Percentiles rank a stretch among this genome's conserved stretches.
Conservation (phyloP, 2,113 vertebrate genomes). For the Oncorhynchus gorbuscha region DNA sequence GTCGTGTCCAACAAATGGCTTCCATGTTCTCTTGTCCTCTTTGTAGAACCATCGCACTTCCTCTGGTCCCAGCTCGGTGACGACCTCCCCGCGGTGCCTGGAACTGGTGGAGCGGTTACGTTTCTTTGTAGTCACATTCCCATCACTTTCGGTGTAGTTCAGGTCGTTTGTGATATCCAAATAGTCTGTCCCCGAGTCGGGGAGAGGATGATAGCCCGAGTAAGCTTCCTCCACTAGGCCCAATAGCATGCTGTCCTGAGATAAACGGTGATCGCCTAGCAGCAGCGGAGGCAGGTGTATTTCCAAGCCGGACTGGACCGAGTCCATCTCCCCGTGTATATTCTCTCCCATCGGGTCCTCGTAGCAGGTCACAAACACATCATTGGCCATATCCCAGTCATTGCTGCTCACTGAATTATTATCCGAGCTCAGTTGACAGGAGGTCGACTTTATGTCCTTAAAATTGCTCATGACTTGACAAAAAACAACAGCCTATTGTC, state of each 20-base stretch:
- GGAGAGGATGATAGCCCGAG: slow-evolving; percentile 28
- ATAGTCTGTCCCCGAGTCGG: slow-evolving; percentile 44
- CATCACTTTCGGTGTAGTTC: slow-evolving; percentile 69
- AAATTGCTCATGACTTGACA: slow-evolving; percentile 45
- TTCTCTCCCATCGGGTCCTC: slow-evolving; percentile 58
- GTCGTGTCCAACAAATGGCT: slow-evolving; percentile 92
- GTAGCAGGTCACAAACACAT: slow-evolving; percentile 69
- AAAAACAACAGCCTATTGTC: neutral
- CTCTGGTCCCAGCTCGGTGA: slow-evolving; percentile 91
- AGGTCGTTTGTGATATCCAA: slow-evolving; percentile 51
- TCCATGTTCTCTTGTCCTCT: slow-evolving; percentile 92
- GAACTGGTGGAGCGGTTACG: slow-evolving; percentile 76
- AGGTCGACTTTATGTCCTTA: slow-evolving; percentile 31
- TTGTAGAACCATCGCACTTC: slow-evolving; percentile 96
- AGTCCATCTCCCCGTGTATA: slow-evolving; percentile 41
- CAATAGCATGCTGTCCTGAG: slow-evolving; percentile 65
- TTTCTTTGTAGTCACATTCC: slow-evolving; percentile 68
- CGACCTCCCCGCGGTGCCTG: slow-evolving; percentile 84
- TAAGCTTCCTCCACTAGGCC: slow-evolving; percentile 60
- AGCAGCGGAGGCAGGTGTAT: slow-evolving; percentile 58
- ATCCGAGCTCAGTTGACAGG: slow-evolving; percentile 62
- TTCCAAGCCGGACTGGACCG: slow-evolving; percentile 55
- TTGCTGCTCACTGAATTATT: slow-evolving; percentile 64
- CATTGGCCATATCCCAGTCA: slow-evolving; percentile 77
- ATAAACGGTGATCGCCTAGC: slow-evolving; percentile 45